Evolutionary conservation across 2,888 invertebrate genomes (phyloP).

Genomic region (Standfussiana lucernea): DNA sequence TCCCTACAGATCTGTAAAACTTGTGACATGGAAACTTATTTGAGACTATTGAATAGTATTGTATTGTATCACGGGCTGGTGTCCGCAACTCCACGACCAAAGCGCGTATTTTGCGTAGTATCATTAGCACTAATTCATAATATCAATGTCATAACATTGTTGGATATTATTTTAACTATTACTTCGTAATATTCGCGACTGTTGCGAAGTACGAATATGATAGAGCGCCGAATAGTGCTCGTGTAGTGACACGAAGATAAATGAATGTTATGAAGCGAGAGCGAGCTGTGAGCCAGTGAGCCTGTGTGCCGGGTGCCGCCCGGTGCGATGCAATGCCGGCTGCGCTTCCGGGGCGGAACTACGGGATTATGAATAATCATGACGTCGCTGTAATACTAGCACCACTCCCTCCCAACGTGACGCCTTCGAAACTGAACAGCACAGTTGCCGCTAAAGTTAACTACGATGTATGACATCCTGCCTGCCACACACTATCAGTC

Average conservation of each 20-base stretch:
- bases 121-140: background rate
- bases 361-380: conserved; percentile 22
- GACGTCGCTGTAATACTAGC: conserved; percentile 1
- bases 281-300: background rate
- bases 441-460: background rate
- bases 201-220: background rate
- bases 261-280: conserved; percentile 7
- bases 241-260: conserved; percentile 11
- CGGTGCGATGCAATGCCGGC: background rate
- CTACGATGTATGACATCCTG: background rate
- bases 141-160: background rate
- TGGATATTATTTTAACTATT: background rate
- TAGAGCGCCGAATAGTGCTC: background rate
- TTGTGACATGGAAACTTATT: background rate
- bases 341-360: conserved; percentile 3
- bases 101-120: too few relatives aligned
- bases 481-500: background rate
- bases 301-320: background rate
- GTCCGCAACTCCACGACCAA: too few relatives aligned
- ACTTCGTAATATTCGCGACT: background rate
- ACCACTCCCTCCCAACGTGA: background rate
- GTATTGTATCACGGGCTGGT: too few relatives aligned
- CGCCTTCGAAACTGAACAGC: background rate
- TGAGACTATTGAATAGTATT: background rate
- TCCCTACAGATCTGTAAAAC: background rate